A percentile compares a stretch with the other conserved stretches of the same genome.
These are phyloP conservation scores for Frankliniella fusca DNA, from an alignment of 2,888 invertebrate genomes.

Conservation along the genomic window DNA sequence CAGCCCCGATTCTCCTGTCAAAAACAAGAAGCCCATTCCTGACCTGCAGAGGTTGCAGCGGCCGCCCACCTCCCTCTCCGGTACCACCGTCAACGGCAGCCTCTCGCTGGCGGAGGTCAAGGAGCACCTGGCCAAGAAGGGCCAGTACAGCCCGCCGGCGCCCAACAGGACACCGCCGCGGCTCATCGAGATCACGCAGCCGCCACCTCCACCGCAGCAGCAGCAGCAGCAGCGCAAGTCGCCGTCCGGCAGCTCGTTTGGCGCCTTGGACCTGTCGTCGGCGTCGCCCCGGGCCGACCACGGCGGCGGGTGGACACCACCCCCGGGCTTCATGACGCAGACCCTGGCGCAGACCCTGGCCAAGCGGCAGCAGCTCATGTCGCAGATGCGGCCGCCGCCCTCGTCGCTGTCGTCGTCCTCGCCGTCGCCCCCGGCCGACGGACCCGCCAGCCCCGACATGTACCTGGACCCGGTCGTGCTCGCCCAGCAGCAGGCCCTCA, in stretches of 20 bases:
- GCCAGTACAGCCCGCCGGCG: constrained; percentile 12
- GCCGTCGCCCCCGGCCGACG: constrained; percentile 1
- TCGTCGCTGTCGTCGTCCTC: constrained; percentile 1
- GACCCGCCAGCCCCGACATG: not conserved
- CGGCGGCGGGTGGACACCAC: constrained; percentile 12
- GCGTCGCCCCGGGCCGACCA: constrained; percentile 3
- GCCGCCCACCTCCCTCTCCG: not conserved
- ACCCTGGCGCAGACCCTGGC: not conserved
- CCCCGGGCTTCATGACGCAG: not conserved
- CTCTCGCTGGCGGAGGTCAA: constrained; percentile 12
- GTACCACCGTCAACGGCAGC: constrained; percentile 18
- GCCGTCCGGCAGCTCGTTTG: not conserved
- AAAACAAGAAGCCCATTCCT: constrained; percentile 16
- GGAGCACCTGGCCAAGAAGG: constrained; percentile 18
- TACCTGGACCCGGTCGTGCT: not conserved
- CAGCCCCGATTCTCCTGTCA: not conserved
- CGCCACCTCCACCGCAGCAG: not conserved
- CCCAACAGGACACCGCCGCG: constrained; percentile 8
- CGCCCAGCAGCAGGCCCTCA: not conserved
- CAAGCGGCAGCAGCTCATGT: constrained; percentile 2
- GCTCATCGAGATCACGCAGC: constrained; percentile 2
- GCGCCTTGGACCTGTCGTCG: not conserved
- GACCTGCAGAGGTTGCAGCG: constrained; percentile 23
- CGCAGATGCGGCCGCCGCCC: not conserved
- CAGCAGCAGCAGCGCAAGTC: not conserved